These are phyloP conservation scores for Pandion haliaetus DNA, from an alignment of 2,113 vertebrate genomes.

Conservation along the genomic window DNA sequence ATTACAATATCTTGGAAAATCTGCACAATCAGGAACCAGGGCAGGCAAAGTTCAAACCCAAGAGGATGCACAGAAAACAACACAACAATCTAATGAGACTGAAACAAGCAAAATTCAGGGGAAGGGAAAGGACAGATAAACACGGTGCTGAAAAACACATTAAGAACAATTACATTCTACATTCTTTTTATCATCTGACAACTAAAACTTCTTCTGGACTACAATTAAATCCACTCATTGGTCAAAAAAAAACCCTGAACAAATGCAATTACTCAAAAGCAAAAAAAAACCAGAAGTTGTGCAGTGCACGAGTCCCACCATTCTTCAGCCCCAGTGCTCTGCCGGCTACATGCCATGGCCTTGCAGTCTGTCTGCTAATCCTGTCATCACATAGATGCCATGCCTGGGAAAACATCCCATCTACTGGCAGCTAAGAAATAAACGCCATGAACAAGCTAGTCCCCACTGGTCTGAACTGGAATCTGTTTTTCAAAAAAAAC, in stretches of 20 bases:
- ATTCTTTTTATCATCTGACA: not conserved
- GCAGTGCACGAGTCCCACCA: not conserved
- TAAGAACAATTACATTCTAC: not conserved
- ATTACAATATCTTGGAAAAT: not conserved
- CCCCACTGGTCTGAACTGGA: not conserved
- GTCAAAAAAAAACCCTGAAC: not conserved
- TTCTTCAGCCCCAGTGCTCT: not conserved
- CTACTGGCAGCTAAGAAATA: not conserved
- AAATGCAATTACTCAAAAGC: not conserved
- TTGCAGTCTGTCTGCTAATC: not conserved
- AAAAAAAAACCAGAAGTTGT: not conserved
- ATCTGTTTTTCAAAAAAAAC: rapidly evolving
- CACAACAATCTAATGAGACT: not conserved
- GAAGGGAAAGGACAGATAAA: not conserved
- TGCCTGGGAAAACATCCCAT: not conserved
- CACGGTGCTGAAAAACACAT: not conserved
- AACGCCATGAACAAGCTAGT: not conserved
- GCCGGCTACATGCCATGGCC: too few species aligned
- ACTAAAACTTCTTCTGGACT: not conserved
- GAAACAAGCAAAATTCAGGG: not conserved
- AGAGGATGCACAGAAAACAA: not conserved
- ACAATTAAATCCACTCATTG: not conserved
- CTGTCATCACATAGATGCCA: not conserved
- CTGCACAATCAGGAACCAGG: not conserved
- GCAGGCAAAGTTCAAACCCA: not conserved